Base-by-base conservation (phyloP, 2,888 invertebrate genomes). In the Andrena minutula region DNA sequence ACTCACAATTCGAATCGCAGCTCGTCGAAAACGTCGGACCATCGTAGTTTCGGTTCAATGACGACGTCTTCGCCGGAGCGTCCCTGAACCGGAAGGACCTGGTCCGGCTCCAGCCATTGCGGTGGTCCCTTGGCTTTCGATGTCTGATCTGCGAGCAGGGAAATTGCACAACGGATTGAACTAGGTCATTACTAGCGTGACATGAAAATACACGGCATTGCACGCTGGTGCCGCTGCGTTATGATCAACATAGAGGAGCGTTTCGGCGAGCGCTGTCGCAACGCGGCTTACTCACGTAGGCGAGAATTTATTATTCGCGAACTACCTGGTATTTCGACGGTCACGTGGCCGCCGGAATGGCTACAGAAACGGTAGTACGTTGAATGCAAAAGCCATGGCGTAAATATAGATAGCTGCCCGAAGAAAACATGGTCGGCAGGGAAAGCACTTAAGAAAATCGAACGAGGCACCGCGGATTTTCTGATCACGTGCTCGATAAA, bases 1-100 rank as follows among this genome's bases (percentile, higher is more conserved):
- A 91, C 93, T 93, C 76, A 94, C 94, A 94, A 71, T 82, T 91
- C 88, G 78, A 93, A 93, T 83, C 86, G 87, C 66, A 92, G 85
- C 71, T 91, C 88, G 51, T 90, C 90, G 56, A 86, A 85, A 72
- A 88, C 86, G 71, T 90, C 89, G 64, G 88, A 74, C 35, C 88
- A 83, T n/a, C 86, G 79, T 51, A 93, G 85, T 72, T 92, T 91
- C 61, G 93, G 66, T 74, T 92, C 90, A 60, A 92, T n/a, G 30
- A 92, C 81, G 74, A 92, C 71, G 76, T 93, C 92, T 53, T 92
- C 90, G 58, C 89, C 92, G 10, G 81, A 63, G n/a, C 86, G 84
- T 60, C 90, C 92, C 51, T 84, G 89, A 53, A 88, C 86, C 75
- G 89, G 79, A 61, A 93, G 78, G 56, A 89, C 88, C 79, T 87